These are phyloP conservation scores for Acipenser ruthenus DNA, from an alignment of 2,797 vertebrate genomes.

Conservation along the genomic window DNA sequence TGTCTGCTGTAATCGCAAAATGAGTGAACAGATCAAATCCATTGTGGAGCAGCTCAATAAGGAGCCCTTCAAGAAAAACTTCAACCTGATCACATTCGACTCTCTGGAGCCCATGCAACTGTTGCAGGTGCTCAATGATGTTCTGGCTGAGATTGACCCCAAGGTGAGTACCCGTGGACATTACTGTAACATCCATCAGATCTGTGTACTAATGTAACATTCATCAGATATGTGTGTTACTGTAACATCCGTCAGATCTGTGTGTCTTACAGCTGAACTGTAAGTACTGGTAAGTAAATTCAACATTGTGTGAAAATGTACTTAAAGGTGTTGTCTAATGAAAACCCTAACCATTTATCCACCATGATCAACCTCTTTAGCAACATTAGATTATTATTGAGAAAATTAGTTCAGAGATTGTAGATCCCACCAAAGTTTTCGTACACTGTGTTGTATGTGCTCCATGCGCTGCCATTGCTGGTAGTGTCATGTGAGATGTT, in stretches of 20 bases:
- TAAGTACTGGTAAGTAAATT: too few relatives aligned
- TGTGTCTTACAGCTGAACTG: conserved; percentile 16
- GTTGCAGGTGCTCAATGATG: conserved; percentile 85
- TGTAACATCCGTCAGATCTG: conserved; percentile 18
- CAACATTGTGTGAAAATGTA: too few relatives aligned
- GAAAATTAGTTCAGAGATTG: too few relatives aligned
- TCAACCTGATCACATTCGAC: conserved; percentile 93
- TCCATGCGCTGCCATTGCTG: too few relatives aligned
- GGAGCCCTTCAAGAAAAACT: conserved; percentile 89
- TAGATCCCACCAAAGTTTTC: too few relatives aligned
- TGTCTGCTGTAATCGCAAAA: conserved; percentile 35
- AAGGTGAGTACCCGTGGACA: conserved; percentile 61
- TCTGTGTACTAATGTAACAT: background rate
- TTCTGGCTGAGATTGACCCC: conserved; percentile 86
- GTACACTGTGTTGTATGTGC: too few relatives aligned
- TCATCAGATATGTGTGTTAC: too few relatives aligned
- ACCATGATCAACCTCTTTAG: too few relatives aligned
- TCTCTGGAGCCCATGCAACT: conserved; percentile 84
- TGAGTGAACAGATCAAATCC: conserved; percentile 89
- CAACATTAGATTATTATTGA: too few relatives aligned
- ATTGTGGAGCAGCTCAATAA: conserved; percentile 89
- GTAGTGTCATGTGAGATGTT: too few relatives aligned
- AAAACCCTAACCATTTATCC: too few relatives aligned
- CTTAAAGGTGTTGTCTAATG: too few relatives aligned
- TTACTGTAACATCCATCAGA: background rate